Conservation (phyloP, 2,888 invertebrate species). For the Sarcophaga variegata region DNA sequence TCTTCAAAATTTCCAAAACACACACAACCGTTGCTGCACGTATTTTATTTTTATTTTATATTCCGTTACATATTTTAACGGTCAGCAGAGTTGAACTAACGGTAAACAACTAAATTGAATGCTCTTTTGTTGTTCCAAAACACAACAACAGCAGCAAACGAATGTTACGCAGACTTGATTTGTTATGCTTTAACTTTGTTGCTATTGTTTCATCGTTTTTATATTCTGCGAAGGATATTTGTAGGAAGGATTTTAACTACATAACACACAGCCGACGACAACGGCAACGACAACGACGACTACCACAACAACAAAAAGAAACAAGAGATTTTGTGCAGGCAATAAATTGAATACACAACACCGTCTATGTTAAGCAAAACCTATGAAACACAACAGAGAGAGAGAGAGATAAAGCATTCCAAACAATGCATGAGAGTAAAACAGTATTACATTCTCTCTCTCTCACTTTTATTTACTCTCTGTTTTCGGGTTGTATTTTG, state of each 20-base stretch:
- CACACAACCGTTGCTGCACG: constrained; percentile 54
- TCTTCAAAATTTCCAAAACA: constrained; percentile 37
- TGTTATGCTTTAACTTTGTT: constrained; percentile 31
- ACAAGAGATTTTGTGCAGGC: constrained; percentile 40
- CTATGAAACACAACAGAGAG: constrained; percentile 1
- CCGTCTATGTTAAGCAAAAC: constrained; percentile 4
- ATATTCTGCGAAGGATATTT: constrained; percentile 53
- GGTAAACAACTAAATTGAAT: constrained; percentile 74
- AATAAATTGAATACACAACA: constrained; percentile 57
- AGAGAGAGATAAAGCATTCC: constrained; percentile 9
- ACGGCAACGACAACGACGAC: constrained; percentile 56
- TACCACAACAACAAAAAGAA: constrained; percentile 44
- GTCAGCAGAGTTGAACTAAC: constrained; percentile 74
- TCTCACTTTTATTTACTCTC: constrained; percentile 25
- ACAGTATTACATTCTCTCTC: neutral
- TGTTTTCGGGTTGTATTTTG: neutral
- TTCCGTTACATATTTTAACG: constrained; percentile 65
- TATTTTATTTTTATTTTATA: constrained; percentile 36
- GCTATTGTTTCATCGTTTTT: neutral
- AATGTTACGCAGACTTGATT: constrained; percentile 63
- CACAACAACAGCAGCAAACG: constrained; percentile 13
- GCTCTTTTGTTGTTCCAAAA: constrained; percentile 60
- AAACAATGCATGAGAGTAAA: constrained; percentile 22
- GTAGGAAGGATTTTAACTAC: neutral
- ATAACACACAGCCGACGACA: neutral